phyloP scores from a whole-genome alignment of 2,888 invertebrate species.

The Microplitis manilae region DNA sequence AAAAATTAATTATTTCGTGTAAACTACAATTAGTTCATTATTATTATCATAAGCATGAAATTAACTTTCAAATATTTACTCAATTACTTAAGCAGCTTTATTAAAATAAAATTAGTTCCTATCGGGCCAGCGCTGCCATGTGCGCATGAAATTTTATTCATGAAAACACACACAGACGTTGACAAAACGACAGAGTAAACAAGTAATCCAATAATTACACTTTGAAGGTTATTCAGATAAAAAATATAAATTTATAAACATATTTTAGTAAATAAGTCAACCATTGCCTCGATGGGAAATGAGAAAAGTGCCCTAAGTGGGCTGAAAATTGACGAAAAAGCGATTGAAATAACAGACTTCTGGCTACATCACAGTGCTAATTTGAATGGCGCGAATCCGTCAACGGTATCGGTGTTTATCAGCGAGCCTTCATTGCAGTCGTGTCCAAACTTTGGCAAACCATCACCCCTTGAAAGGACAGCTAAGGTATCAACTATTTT shows the following conservation, averaged over 20 bases:
- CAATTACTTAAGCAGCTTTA: too few relatives aligned
- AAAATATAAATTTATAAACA: slow-evolving; percentile 37
- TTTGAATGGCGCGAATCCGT: slow-evolving; percentile 76
- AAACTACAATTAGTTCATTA: too few relatives aligned
- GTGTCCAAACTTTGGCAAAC: slow-evolving; percentile 66
- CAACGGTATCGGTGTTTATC: slow-evolving; percentile 82
- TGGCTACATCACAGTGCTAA: slow-evolving; percentile 82
- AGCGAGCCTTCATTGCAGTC: slow-evolving; percentile 78
- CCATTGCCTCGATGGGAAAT: slow-evolving; percentile 79
- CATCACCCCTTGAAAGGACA: slow-evolving; percentile 82
- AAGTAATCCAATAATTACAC: slow-evolving; percentile 7
- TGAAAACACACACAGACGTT: too few relatives aligned
- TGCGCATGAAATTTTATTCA: too few relatives aligned
- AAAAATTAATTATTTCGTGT: too few relatives aligned
- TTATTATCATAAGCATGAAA: too few relatives aligned
- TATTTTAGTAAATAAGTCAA: neutral
- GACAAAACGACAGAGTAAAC: neutral
- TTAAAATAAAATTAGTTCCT: too few relatives aligned
- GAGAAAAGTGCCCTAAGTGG: slow-evolving; percentile 81
- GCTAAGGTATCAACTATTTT: slow-evolving; percentile 76
- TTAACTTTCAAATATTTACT: too few relatives aligned
- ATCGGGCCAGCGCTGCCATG: too few relatives aligned
- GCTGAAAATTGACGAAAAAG: slow-evolving; percentile 82
- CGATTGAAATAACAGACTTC: slow-evolving; percentile 84
- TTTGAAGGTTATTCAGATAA: neutral